phyloP scores from a whole-genome alignment of 2,113 vertebrate genomes.

The Ceratotherium simum region DNA sequence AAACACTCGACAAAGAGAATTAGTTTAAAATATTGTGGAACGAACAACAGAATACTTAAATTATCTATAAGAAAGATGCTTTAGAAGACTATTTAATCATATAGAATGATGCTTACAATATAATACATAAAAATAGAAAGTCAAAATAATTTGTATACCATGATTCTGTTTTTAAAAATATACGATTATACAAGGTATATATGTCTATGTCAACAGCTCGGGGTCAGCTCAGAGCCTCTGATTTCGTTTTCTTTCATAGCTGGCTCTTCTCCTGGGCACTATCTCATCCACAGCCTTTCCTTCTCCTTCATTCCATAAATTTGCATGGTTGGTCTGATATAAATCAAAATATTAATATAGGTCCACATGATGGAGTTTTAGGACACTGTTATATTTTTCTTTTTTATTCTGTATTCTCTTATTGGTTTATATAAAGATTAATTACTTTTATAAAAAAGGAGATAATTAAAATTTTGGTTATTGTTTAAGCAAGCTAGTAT shows the following conservation, averaged over 20 bases:
- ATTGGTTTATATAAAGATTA: not conserved
- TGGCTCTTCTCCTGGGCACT: not conserved
- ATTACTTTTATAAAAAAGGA: not conserved
- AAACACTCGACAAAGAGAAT: not conserved
- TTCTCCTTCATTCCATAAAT: not conserved
- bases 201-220: not conserved
- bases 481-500: not conserved
- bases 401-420: not conserved
- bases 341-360: constrained; percentile 8
- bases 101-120: not conserved
- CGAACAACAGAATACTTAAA: constrained; percentile 2
- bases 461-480: not conserved
- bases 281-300: not conserved
- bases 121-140: not conserved
- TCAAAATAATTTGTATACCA: not conserved
- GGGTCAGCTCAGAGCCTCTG: not conserved
- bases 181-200: not conserved
- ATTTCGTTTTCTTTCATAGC: not conserved
- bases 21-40: constrained; percentile 48
- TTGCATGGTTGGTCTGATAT: not conserved
- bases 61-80: not conserved
- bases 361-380: not conserved
- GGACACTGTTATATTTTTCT: not conserved
- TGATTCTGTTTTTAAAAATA: not conserved
- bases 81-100: not conserved